These are phyloP conservation scores for Merluccius polli DNA, from an alignment of 2,797 vertebrate species.

Conservation along the genomic window DNA sequence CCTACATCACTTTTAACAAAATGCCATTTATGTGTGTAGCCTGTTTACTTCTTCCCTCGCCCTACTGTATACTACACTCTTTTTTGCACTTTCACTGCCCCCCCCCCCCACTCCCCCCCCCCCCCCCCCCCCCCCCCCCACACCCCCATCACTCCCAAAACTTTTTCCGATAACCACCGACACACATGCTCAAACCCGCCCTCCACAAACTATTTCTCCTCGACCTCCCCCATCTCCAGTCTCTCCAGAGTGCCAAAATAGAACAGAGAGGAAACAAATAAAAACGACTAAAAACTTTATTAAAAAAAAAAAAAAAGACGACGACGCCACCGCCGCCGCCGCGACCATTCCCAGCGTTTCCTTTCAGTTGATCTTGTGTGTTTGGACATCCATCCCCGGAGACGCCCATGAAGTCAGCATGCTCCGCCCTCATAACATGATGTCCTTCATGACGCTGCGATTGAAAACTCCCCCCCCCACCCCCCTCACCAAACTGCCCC, in stretches of 20 bases:
- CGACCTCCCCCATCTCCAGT: conserved; percentile 60
- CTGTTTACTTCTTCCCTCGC: conserved; percentile 68
- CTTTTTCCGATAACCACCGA: not conserved
- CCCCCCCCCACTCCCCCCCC: conserved; percentile 37
- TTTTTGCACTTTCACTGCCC: conserved; percentile 65
- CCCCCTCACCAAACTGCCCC: not conserved
- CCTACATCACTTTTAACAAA: conserved; percentile 78
- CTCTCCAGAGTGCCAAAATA: conserved; percentile 81
- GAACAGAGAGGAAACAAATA: conserved; percentile 58
- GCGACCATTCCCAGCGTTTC: conserved; percentile 77
- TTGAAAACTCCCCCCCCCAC: conserved; percentile 60
- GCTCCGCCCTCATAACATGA: conserved; percentile 82
- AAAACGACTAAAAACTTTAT: conserved; percentile 2
- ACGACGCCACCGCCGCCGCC: too few species aligned
- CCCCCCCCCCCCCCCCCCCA: conserved; percentile 56
- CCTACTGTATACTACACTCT: conserved; percentile 4
- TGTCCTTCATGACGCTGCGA: conserved; percentile 81
- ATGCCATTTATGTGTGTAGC: conserved; percentile 82
- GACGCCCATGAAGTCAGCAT: conserved; percentile 81
- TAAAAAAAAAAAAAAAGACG: conserved; percentile 17
- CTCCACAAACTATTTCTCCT: conserved; percentile 45
- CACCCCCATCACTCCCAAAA: conserved; percentile 24
- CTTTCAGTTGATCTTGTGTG: conserved; percentile 78
- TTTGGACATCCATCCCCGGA: conserved; percentile 78
- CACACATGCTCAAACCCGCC: conserved; percentile 13